Evolutionary conservation across 2,797 vertebrate species (phyloP).

Genomic region (Spea hammondii): DNA sequence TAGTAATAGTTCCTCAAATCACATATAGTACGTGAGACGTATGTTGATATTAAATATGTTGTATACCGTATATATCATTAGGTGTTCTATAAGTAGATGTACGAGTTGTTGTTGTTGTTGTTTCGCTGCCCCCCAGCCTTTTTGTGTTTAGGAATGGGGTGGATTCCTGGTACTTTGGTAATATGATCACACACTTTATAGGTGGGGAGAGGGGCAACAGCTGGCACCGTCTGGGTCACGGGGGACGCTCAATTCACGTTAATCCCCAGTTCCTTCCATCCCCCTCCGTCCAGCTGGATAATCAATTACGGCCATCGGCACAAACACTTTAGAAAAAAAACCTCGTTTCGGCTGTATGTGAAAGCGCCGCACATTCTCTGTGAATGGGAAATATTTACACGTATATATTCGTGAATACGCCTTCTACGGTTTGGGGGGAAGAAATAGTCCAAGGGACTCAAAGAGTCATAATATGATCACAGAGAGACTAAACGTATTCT

Average conservation of each 20-base stretch:
- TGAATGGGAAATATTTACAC: too few species aligned
- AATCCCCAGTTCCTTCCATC: slow-evolving; percentile 27
- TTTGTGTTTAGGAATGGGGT: slow-evolving; percentile 40
- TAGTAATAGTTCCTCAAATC: neutral
- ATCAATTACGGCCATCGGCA: slow-evolving; percentile 32
- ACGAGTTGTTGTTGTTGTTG: too few species aligned
- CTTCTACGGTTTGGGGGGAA: too few species aligned
- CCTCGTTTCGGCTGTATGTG: too few species aligned
- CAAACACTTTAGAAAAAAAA: neutral
- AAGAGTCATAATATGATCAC: too few species aligned
- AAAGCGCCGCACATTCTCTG: too few species aligned
- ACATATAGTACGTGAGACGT: neutral
- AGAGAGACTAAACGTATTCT: too few species aligned
- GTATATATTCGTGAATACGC: too few species aligned
- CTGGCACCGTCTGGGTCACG: slow-evolving; percentile 29
- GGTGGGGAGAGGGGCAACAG: slow-evolving; percentile 21
- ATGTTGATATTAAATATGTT: too few species aligned
- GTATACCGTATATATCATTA: too few species aligned
- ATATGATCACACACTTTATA: slow-evolving; percentile 16
- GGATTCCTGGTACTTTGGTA: slow-evolving; percentile 32
- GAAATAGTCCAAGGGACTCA: too few species aligned
- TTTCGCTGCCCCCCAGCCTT: neutral
- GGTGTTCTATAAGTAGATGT: too few species aligned
- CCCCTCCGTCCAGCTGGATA: slow-evolving; percentile 32
- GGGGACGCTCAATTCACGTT: slow-evolving; percentile 20